Percentiles rank a stretch among this genome's conserved stretches.
Conservation (phyloP, 2,888 invertebrate species). For the Syritta pipiens region DNA sequence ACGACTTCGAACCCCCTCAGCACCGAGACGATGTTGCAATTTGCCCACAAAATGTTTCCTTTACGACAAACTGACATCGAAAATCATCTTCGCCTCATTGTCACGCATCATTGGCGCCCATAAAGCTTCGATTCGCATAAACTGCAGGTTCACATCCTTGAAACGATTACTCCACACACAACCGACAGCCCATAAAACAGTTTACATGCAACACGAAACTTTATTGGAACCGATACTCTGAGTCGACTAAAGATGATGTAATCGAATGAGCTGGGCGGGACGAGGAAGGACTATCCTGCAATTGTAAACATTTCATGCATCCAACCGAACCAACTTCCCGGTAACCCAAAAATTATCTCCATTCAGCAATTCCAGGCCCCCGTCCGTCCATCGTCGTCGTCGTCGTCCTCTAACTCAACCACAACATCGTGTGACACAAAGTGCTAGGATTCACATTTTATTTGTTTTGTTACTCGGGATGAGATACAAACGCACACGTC, state of each 20-base stretch:
- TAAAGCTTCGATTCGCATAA: no score
- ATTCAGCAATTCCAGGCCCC: background rate
- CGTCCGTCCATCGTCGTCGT: background rate
- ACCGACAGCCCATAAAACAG: background rate
- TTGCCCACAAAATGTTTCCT: no score
- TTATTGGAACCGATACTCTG: background rate
- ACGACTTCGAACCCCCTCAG: no score
- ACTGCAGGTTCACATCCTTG: no score
- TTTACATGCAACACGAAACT: constrained; percentile 7
- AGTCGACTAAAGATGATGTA: constrained; percentile 6
- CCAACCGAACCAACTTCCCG: background rate
- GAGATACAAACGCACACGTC: background rate
- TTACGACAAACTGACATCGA: no score
- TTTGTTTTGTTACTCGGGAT: constrained; percentile 29
- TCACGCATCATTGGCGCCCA: no score
- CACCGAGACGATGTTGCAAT: no score
- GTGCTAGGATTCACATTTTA: constrained; percentile 58
- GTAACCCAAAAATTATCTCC: constrained; percentile 35
- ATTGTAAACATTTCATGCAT: constrained; percentile 10
- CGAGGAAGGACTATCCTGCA: constrained; percentile 3
- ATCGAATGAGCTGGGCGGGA: no score
- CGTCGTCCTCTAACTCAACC: constrained; percentile 45
- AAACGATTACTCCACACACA: no score
- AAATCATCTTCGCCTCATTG: no score
- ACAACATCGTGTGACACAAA: constrained; percentile 55